These are phyloP conservation scores for Hypomecis atomaria DNA, from an alignment of 2,888 invertebrate species.

Conservation along the genomic window DNA sequence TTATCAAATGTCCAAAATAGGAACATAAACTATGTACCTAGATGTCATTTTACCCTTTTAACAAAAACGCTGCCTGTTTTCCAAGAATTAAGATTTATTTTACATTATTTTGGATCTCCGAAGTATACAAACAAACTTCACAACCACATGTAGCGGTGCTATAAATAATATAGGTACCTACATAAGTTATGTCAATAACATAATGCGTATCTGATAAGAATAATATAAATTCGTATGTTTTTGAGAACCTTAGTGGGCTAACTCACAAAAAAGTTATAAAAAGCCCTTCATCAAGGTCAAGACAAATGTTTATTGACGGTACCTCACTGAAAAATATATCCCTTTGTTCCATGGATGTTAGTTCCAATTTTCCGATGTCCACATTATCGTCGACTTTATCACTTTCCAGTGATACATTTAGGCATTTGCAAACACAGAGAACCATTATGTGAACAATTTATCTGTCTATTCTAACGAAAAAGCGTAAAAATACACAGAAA, in stretches of 20 bases:
- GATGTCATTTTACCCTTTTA: background rate
- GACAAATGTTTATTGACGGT: constrained; percentile 76
- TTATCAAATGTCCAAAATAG: constrained; percentile 5
- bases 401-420: constrained; percentile 88
- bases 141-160: constrained; percentile 6
- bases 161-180: constrained; percentile 3
- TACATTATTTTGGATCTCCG: background rate
- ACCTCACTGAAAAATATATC: constrained; percentile 89
- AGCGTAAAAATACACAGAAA: constrained; percentile 67
- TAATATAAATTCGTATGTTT: constrained; percentile 2
- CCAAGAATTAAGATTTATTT: background rate
- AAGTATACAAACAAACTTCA: constrained; percentile 5
- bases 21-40: background rate
- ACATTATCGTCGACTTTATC: constrained; percentile 84
- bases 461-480: constrained; percentile 54
- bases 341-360: constrained; percentile 85
- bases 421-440: constrained; percentile 89
- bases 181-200: constrained; percentile 24
- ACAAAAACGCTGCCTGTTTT: background rate
- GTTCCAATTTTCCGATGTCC: constrained; percentile 82
- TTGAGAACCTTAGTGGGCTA: constrained; percentile 38
- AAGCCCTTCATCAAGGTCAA: constrained; percentile 74
- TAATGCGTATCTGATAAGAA: constrained; percentile 27
- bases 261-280: constrained; percentile 43
- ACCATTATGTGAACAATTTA: constrained; percentile 74